Conservation (phyloP, 2,113 vertebrate genomes). For the Perca schrenkii region DNA sequence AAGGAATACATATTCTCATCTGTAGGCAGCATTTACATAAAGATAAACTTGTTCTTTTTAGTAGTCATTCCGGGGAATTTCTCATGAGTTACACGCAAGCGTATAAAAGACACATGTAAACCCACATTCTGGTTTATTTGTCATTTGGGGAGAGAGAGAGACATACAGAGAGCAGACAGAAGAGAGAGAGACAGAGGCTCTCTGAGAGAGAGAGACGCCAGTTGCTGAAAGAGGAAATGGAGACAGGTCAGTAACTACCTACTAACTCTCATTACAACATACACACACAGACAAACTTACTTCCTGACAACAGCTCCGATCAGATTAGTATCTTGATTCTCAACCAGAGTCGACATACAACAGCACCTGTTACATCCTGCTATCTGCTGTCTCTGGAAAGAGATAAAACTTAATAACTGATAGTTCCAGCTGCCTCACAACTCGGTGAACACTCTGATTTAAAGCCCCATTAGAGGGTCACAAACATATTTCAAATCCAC, state of each 20-base stretch:
- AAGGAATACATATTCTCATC: conserved; percentile 14
- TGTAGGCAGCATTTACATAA: conserved; percentile 76
- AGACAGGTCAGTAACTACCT: conserved; percentile 70
- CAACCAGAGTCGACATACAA: background rate
- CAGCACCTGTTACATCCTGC: conserved; percentile 59
- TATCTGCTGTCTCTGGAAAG: conserved; percentile 31
- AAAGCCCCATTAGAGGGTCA: background rate
- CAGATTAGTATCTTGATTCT: conserved; percentile 24
- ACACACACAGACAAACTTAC: conserved; percentile 21
- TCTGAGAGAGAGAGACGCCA: conserved; percentile 12
- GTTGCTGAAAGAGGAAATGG: conserved; percentile 70
- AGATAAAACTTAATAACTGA: background rate
- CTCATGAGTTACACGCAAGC: conserved; percentile 63
- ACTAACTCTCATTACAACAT: conserved; percentile 39
- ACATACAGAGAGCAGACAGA: conserved; percentile 16
- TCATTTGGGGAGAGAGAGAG: conserved; percentile 29
- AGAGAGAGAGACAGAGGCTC: background rate
- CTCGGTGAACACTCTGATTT: background rate
- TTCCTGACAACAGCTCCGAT: conserved; percentile 35
- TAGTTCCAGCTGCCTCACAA: conserved; percentile 1
- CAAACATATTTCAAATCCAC: background rate
- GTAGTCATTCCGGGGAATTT: conserved; percentile 68
- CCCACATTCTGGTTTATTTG: conserved; percentile 42
- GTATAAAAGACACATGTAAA: conserved; percentile 73
- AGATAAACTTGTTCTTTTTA: conserved; percentile 4